Base-by-base conservation (phyloP, 2,888 invertebrate genomes). In the Ceramica pisi region DNA sequence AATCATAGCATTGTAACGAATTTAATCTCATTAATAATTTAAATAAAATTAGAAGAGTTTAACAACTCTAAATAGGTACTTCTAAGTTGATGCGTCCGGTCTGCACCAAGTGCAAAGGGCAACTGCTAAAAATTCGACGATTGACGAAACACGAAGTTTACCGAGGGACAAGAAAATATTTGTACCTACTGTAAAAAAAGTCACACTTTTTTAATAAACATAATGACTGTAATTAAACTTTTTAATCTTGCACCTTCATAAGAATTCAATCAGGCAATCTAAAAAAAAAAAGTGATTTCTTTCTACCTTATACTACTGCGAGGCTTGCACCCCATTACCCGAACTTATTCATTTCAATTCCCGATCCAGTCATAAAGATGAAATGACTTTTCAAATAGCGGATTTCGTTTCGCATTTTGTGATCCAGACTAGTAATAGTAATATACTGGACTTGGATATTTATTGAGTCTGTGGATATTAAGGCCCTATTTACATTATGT, bases 331-430 rank as follows among this genome's bases (percentile, higher is more conserved):
- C 50, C 65, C 57, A 76, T 75, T 71, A 80, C 76, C 72, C 67
- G 63, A 62, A 57, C 55, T 71, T 76, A 81, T 84, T 73, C 69
- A 82, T 82, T 81, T 82, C 78, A 59, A 85, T 85, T 82, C 80
- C 81, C 82, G 67, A 72, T 60, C 26, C 78, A 75, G 65, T 69
- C 74, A 78, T 82, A 83, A 86, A 86, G 82, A 72, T 80, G 79
- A 82, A 86, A 86, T 85, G 80, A 67, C 75, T 77, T 78, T 73
- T 71, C 63, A 71, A 80, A 83, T 80, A 59, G 72, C 75, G 78
- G 78, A 83, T 82, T 84, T 76, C 59, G 80, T 78, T 82, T 82
- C 78, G 71, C 75, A 76, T 84, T 86, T 70, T 74, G 75, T 71
- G 76, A 76, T 76, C 51, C 66, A 53, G 65, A 23, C 69, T 73